These are phyloP conservation scores for Octodon degus DNA, from an alignment of 2,113 vertebrate genomes.

Conservation along the genomic window DNA sequence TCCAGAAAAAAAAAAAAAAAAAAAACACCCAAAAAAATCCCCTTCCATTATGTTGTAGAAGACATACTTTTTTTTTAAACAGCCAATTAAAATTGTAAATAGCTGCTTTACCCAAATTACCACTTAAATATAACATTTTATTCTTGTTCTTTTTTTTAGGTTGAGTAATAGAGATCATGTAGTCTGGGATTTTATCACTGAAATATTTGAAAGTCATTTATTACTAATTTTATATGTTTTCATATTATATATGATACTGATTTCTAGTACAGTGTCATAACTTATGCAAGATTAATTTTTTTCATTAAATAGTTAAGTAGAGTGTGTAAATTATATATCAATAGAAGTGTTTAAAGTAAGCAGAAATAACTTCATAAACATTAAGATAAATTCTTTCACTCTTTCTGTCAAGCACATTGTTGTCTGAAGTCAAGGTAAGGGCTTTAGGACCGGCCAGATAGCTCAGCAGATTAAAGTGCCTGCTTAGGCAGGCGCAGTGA, in stretches of 20 bases:
- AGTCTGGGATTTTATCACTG: constrained; percentile 27
- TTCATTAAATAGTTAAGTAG: constrained; percentile 9
- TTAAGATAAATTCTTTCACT: constrained; percentile 42
- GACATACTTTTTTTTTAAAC: not conserved
- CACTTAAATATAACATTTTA: constrained; percentile 30
- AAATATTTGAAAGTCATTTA: constrained; percentile 38
- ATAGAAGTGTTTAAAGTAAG: constrained; percentile 34
- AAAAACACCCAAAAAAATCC: not conserved
- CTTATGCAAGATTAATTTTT: constrained; percentile 38
- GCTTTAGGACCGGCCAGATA: not conserved
- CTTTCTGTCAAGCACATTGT: constrained; percentile 30
- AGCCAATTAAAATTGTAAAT: constrained; percentile 54
- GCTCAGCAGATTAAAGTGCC: too few species aligned
- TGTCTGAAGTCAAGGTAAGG: constrained; percentile 40
- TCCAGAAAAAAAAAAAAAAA: not conserved
- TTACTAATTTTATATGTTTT: constrained; percentile 54
- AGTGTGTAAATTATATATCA: constrained; percentile 28
- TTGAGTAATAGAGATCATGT: constrained; percentile 42
- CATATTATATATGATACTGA: not conserved
- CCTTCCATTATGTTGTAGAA: constrained; percentile 15
- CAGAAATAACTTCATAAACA: not conserved
- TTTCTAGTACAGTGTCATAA: constrained; percentile 7
- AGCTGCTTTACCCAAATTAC: not conserved
- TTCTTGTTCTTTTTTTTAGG: constrained; percentile 29
- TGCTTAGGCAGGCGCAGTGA: too few species aligned